Percentiles rank a stretch among this genome's conserved stretches.
Conservation (phyloP, 2,888 invertebrate species). For the Eurytoma adleriae region DNA sequence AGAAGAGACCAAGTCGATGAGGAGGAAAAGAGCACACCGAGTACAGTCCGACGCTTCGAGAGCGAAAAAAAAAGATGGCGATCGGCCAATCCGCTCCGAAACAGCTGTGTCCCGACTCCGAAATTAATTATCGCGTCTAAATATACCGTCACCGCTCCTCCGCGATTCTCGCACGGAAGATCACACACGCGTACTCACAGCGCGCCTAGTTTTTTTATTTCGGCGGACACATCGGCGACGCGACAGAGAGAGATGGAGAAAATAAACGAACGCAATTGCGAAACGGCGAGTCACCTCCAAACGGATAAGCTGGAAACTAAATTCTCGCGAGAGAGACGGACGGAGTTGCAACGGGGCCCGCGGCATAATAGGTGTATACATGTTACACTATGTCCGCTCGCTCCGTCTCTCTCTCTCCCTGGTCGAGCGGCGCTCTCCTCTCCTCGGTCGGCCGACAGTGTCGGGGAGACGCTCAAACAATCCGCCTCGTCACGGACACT, state of each 20-base stretch:
- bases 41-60: slow-evolving; percentile 4
- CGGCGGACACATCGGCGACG: not conserved
- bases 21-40: not conserved
- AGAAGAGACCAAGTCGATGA: not conserved
- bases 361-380: slow-evolving; percentile 51
- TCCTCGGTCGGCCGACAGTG: slow-evolving; percentile 24
- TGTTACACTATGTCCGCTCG: slow-evolving; percentile 49
- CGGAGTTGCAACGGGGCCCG: slow-evolving; percentile 23
- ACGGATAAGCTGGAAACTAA: slow-evolving; percentile 56
- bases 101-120: not conserved
- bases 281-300: slow-evolving; percentile 50
- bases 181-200: not conserved
- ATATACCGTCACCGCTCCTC: no score
- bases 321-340: slow-evolving; percentile 37
- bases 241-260: not conserved
- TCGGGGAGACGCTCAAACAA: slow-evolving; percentile 54
- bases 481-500: slow-evolving; percentile 53
- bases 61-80: slow-evolving; percentile 36
- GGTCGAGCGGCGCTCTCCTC: slow-evolving; percentile 9
- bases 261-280: not conserved
- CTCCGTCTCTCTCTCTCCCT: slow-evolving; percentile 17
- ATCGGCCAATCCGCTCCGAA: slow-evolving; percentile 23
- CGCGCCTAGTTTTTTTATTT: not conserved
- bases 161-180: not conserved
- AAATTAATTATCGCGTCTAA: no score